Conservation (phyloP, 92 coral and sea anemone species). For the Palythoa caribaeorum region DNA sequence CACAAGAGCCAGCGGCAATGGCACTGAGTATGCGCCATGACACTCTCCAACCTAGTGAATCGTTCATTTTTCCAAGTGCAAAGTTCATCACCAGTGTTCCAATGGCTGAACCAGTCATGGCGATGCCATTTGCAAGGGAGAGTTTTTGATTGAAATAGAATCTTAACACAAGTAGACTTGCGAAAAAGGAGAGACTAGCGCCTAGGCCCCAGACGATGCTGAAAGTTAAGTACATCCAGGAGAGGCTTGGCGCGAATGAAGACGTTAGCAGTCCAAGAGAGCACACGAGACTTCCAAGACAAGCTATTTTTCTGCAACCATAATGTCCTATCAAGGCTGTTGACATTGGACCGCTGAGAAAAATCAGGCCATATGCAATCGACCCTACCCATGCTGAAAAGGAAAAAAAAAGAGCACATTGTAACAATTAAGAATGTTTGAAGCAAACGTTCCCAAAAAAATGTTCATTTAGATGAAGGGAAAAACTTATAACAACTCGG, state of each 20-base stretch:
- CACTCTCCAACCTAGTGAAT: constrained; percentile 75
- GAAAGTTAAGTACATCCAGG: constrained; percentile 82
- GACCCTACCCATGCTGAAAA: constrained; percentile 91
- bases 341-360: constrained; percentile 73
- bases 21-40: constrained; percentile 81
- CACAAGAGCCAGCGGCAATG: constrained; percentile 67
- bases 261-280: constrained; percentile 65
- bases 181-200: constrained; percentile 79
- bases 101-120: constrained; percentile 87
- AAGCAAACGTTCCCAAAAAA: not conserved
- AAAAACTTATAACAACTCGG: too few relatives aligned
- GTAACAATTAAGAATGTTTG: not conserved
- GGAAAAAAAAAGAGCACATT: not conserved
- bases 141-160: constrained; percentile 72
- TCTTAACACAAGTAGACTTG: constrained; percentile 73
- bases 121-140: constrained; percentile 83
- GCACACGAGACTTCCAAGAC: constrained; percentile 69
- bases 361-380: constrained; percentile 80
- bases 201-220: constrained; percentile 89
- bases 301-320: constrained; percentile 83
- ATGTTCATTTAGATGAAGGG: too few relatives aligned
- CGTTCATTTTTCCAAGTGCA: constrained; percentile 65
- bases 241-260: constrained; percentile 74
- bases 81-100: constrained; percentile 80
- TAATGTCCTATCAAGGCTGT: constrained; percentile 78